A percentile compares a stretch with the other conserved stretches of the same genome.
These are phyloP conservation scores for Delichon dasypus DNA, from an alignment of 2,797 vertebrate genomes.

Conservation along the genomic window DNA sequence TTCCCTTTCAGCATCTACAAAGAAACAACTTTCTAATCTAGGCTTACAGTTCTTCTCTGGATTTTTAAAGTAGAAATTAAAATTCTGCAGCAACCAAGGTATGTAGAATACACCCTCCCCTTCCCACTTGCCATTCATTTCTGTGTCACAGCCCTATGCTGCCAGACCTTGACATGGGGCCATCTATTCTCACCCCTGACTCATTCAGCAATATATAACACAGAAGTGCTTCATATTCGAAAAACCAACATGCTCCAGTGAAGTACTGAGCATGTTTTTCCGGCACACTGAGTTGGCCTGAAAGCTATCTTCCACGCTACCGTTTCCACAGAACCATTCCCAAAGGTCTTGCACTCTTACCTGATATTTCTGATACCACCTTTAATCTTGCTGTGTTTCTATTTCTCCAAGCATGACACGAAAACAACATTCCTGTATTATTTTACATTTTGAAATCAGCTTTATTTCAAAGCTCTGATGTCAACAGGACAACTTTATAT, in stretches of 20 bases:
- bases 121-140: not conserved
- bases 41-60: not conserved
- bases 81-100: not conserved
- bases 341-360: constrained; percentile 31
- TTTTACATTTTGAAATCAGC: constrained; percentile 29
- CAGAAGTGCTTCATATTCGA: not conserved
- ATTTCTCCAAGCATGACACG: constrained; percentile 5
- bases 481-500: constrained; percentile 23
- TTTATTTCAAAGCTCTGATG: constrained; percentile 50
- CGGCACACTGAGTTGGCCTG: not conserved
- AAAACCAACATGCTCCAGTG: not conserved
- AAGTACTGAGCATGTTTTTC: not conserved
- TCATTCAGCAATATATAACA: not conserved
- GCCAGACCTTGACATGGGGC: not conserved
- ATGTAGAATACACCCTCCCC: not conserved
- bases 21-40: not conserved
- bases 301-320: constrained; percentile 1
- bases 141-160: not conserved
- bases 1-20: not conserved
- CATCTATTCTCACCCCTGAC: not conserved
- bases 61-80: not conserved
- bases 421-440: constrained; percentile 13
- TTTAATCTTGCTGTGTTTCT: constrained; percentile 39
- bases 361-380: not conserved
- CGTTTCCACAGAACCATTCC: not conserved